Percentiles rank a stretch among this genome's conserved stretches.
Evolutionary conservation across 2,797 vertebrate species (phyloP).

Genomic region (Orestias chungarensis): DNA sequence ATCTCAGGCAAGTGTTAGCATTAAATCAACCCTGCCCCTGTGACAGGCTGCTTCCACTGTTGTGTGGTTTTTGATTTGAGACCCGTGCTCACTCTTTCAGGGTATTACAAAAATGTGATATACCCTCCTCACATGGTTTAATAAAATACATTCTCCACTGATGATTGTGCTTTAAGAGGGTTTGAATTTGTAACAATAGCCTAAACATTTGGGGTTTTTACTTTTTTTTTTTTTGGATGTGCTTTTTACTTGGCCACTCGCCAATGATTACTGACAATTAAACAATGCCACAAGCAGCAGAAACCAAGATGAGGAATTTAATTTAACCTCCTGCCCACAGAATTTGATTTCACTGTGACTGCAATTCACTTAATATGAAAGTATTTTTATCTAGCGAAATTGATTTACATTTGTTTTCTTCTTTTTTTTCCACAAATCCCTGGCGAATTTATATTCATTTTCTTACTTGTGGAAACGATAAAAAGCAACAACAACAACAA

Average conservation of each 20-base stretch:
- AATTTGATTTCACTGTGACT: conserved; percentile 27
- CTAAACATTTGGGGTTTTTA: not conserved
- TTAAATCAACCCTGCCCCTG: conserved; percentile 52
- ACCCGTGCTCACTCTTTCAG: conserved; percentile 63
- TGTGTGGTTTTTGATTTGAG: conserved; percentile 62
- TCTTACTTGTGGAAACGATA: conserved; percentile 26
- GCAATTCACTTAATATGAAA: conserved; percentile 37
- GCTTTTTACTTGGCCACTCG: conserved; percentile 32
- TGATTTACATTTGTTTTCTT: conserved; percentile 27
- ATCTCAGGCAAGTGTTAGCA: conserved; percentile 65
- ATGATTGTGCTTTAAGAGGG: conserved; percentile 56
- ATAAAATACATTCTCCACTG: conserved; percentile 57
- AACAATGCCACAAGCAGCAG: conserved; percentile 27
- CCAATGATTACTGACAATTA: conserved; percentile 47
- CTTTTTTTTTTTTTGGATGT: conserved; percentile 21
- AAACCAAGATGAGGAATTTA: conserved; percentile 37
- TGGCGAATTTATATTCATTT: conserved; percentile 44
- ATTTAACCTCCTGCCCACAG: conserved; percentile 36
- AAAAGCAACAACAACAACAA: conserved; percentile 8
- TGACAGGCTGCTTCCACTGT: conserved; percentile 57
- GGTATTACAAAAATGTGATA: conserved; percentile 58
- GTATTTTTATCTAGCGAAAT: conserved; percentile 37
- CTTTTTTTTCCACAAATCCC: conserved; percentile 24
- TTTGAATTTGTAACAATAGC: conserved; percentile 31
- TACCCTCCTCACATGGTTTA: conserved; percentile 55